Base-by-base conservation (phyloP, 2,113 vertebrate species). In the Nettapus auritus region DNA sequence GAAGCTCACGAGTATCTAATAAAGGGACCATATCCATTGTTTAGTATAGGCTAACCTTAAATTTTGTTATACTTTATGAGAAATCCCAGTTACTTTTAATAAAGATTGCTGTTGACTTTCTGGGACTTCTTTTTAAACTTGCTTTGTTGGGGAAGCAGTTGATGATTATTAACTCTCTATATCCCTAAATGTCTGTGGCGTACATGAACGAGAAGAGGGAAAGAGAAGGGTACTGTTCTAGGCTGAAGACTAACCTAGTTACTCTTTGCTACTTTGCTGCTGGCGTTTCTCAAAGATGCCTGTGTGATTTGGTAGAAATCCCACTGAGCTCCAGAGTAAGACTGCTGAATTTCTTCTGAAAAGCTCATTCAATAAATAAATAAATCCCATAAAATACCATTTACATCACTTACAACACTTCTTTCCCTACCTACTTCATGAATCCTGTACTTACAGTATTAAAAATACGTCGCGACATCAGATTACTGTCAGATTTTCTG, bases 401-500 rank as follows among this genome's bases (percentile, higher is more conserved):
- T 82, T 69, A 56, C 19, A 70, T 79, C 17, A 36, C 31, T 60
- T 56, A 44, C 25, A 34, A 28, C 13, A 10, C 64, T 52, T 76
- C 46, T 84, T 77, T 81, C 55, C 28, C 28, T 90, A 33, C 36
- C 38, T 53, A 7, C 68, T 81, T 13, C 38, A 33, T 44, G 71
- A 86, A 69, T 94, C 52, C 10, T 33, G 71, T 42, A 42, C 10
- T 94, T 88, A 31, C 14, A 52, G 13, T 36, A 64, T 34, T 86
- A 22, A 17, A 93, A 63, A 63, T 26, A 23, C 26, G 22, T 29
- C 0, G 1, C 62, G 85, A 33, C 76, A 70, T 50, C 82, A 88
- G 82, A 73, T 77, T 87, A 69, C 78, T 66, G 86, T 87, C 89
- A 77, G 55, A 69, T 89, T 91, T 91, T n/a, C 53, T n/a, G n/a